phyloP scores from a whole-genome alignment of 2,888 invertebrate species.

The Dioctria rufipes region DNA sequence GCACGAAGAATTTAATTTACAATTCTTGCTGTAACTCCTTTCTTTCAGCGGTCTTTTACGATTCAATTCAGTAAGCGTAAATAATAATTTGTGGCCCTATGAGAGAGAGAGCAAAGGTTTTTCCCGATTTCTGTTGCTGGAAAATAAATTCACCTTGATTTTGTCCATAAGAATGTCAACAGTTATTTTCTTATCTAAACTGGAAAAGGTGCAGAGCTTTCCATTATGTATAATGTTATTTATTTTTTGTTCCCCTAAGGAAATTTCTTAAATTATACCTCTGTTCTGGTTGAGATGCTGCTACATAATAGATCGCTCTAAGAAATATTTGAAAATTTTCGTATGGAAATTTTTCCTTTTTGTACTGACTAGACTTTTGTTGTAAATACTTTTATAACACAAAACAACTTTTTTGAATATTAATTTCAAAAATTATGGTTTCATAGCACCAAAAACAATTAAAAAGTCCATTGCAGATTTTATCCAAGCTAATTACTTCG shows the following conservation, averaged over 20 bases:
- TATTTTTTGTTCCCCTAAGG: background rate
- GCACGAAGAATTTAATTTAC: slow-evolving; percentile 4
- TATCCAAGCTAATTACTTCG: too few relatives aligned
- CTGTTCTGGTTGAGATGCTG: too few relatives aligned
- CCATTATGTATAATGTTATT: background rate
- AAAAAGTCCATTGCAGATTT: too few relatives aligned
- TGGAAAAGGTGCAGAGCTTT: background rate
- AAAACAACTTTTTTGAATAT: too few relatives aligned
- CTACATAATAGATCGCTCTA: too few relatives aligned
- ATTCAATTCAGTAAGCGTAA: slow-evolving; percentile 13
- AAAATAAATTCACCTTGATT: background rate
- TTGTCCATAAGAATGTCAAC: slow-evolving; percentile 2
- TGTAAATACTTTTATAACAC: too few relatives aligned
- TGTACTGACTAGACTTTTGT: too few relatives aligned
- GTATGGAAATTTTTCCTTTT: too few relatives aligned
- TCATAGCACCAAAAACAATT: too few relatives aligned
- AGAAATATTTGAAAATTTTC: too few relatives aligned
- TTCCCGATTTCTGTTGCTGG: background rate
- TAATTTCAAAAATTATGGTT: too few relatives aligned
- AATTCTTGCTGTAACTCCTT: background rate
- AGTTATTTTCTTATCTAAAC: slow-evolving; percentile 6
- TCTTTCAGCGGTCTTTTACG: background rate
- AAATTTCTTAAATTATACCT: background rate
- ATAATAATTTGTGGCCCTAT: background rate
- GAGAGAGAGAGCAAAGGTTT: background rate